Percentiles rank a stretch among this genome's conserved stretches.
Evolutionary conservation across 1,140 invertebrate species (phyloP).

Genomic region (Gryon sp.): DNA sequence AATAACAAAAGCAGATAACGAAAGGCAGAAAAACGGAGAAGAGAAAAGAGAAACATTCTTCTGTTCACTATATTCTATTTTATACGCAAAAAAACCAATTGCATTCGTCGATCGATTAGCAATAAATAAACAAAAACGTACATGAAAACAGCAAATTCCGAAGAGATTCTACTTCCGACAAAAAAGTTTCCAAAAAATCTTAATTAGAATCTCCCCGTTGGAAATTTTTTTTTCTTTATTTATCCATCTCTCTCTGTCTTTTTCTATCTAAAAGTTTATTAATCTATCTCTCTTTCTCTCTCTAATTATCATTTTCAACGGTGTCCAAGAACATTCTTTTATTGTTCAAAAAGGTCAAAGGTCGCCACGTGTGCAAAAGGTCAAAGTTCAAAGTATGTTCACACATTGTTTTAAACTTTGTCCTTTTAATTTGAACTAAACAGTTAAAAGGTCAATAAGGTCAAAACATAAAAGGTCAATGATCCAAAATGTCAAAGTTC

Average conservation of each 20-base stretch:
- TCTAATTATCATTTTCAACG: conserved; percentile 15
- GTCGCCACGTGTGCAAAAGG: no score
- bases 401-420: conserved; percentile 46
- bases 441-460: no score
- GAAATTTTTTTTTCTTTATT: conserved; percentile 17
- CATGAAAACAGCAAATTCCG: conserved; percentile 41
- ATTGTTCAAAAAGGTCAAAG: no score
- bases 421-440: no score
- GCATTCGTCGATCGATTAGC: conserved; percentile 52
- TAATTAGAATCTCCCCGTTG: background rate
- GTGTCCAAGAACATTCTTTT: no score
- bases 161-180: conserved; percentile 44
- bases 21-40: background rate
- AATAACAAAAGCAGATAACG: background rate
- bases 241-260: conserved; percentile 40
- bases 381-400: no score
- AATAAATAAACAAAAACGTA: conserved; percentile 42
- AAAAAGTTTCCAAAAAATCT: conserved; percentile 3
- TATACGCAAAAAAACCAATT: conserved; percentile 41
- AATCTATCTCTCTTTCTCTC: conserved; percentile 20
- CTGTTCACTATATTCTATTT: conserved; percentile 46
- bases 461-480: no score
- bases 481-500: no score
- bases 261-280: no score
- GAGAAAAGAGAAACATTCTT: conserved; percentile 9